These are phyloP conservation scores for Semibalanus balanoides DNA, from an alignment of 1,140 invertebrate genomes.

Conservation along the genomic window DNA sequence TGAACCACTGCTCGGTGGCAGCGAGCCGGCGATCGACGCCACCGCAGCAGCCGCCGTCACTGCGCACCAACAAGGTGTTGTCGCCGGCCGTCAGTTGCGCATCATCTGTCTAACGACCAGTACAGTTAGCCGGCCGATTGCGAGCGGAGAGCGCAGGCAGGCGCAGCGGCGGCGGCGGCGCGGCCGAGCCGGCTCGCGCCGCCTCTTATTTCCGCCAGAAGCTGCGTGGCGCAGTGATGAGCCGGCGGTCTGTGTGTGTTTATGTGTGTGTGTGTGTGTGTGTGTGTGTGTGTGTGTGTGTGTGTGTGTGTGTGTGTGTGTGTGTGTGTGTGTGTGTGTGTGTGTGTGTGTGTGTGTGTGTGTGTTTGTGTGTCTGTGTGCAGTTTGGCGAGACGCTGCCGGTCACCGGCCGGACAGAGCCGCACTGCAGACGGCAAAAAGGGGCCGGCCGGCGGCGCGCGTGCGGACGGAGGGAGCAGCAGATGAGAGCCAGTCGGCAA, in stretches of 20 bases:
- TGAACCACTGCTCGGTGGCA: too few relatives aligned
- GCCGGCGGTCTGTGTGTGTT: too few relatives aligned
- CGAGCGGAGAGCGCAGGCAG: too few relatives aligned
- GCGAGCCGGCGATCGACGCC: too few relatives aligned
- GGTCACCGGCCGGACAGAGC: neutral
- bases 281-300: neutral
- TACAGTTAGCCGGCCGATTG: neutral
- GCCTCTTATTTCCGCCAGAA: neutral
- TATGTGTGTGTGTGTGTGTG: too few relatives aligned
- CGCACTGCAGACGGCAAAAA: neutral
- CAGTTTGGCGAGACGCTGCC: neutral
- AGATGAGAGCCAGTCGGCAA: neutral
- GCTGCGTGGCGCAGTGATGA: too few relatives aligned
- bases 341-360: too few relatives aligned
- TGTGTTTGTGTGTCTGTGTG: neutral
- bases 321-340: too few relatives aligned
- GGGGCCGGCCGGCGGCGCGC: too few relatives aligned
- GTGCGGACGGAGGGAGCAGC: too few relatives aligned
- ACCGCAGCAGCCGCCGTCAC: neutral
- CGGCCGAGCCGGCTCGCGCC: too few relatives aligned
- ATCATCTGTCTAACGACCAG: neutral
- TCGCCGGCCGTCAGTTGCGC: neutral
- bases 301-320: neutral
- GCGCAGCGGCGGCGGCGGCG: neutral
- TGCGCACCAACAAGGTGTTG: neutral